Conservation (phyloP, 2,797 vertebrate species). For the Nyctalus aviator region DNA sequence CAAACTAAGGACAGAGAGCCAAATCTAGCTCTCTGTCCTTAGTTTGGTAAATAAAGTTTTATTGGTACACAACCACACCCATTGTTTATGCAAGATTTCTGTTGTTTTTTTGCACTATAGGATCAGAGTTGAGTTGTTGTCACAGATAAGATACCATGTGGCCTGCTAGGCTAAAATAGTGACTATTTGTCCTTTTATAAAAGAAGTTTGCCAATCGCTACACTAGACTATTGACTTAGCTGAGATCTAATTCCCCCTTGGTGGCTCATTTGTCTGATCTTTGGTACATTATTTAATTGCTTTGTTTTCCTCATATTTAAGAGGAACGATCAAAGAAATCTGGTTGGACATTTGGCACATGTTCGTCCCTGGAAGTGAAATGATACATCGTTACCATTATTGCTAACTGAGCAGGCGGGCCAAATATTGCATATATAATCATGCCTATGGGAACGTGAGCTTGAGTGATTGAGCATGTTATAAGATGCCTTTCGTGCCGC, state of each 20-base stretch:
- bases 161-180: not conserved
- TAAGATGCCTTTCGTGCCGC: not conserved
- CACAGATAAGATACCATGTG: not conserved
- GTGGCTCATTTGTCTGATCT: not conserved
- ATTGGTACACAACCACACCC: not conserved
- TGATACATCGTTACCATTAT: not conserved
- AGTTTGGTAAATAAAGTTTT: constrained; percentile 57
- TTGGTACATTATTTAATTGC: constrained; percentile 56
- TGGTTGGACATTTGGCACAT: constrained; percentile 43
- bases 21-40: not conserved
- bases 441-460: not conserved
- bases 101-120: not conserved
- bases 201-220: not conserved
- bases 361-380: not conserved
- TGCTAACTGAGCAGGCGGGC: not conserved
- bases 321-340: constrained; percentile 33
- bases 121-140: not conserved
- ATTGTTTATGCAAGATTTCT: not conserved
- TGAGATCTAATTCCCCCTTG: constrained; percentile 38
- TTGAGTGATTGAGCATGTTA: not conserved
- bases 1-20: not conserved
- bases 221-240: not conserved
- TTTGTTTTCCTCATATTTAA: constrained; percentile 50
- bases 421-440: not conserved
- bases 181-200: not conserved